Evolutionary conservation across 2,113 vertebrate genomes (phyloP), one percentile per base, ranked within the genome.

Genomic region (Paralichthys olivaceus): DNA sequence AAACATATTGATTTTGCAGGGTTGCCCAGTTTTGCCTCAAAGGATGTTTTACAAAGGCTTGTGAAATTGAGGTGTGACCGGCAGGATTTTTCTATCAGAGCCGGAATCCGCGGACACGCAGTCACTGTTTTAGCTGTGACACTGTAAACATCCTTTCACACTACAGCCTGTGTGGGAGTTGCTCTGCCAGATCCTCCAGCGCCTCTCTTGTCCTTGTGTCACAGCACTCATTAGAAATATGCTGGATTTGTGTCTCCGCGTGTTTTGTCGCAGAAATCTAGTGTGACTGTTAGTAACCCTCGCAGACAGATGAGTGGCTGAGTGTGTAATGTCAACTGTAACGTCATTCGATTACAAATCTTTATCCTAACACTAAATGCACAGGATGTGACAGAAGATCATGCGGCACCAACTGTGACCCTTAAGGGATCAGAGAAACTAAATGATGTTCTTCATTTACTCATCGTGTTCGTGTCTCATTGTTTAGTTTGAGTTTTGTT

Each of bases 61-160:
- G 28, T 54, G 32, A 28, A 60, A 28, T 17, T 34, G 37, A 65
- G 43, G 70, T 75, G 49, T 54, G 67, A 66, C 59, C 20, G 32
- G 15, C 8, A 54, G 11, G 69, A 58, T 49, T 49, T 7, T 19
- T 20, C 45, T 19, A 15, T 40, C 37, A 11, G 37, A 40, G 37
- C 37, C 37, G 37, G 11, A 40, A 40, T 81, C 53, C 75, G 72
- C 29, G 40, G 56, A 26, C 58, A 37, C 53, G 7, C 28, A 61
- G 83, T 74, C 73, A 69, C 26, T 34, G 72, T 61, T 53, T 81
- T 65, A 67, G 64, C 72, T 66, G 28, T 5, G 22, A 40, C 12
- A 28, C 23, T 66, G 60, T 69, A 83, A 83, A 87, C 64, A 71
- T 77, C 69, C 26, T 72, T 77, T 87, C 67, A 72, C 66, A 67